Conservation (phyloP, 2,113 vertebrate species). For the Herpailurus yagouaroundi region DNA sequence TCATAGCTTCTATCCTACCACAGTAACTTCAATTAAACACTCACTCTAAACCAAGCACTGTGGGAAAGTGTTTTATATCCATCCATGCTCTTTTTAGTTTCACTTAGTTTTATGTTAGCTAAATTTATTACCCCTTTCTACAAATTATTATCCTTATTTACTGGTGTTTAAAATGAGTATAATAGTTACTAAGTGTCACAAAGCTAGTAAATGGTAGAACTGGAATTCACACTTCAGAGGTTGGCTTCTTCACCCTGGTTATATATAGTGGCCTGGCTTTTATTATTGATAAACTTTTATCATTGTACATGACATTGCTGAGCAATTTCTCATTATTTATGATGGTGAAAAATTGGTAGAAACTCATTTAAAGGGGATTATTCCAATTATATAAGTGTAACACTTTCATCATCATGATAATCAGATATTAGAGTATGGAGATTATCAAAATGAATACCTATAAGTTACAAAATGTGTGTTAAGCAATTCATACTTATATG, state of each 20-base stretch:
- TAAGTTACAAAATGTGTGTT: slow-evolving; percentile 74
- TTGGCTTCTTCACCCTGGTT: not conserved
- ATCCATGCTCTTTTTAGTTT: not conserved
- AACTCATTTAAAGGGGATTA: not conserved
- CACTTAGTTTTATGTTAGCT: not conserved
- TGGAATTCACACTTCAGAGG: not conserved
- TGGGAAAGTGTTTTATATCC: not conserved
- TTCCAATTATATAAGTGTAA: not conserved
- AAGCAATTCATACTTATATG: slow-evolving; percentile 67
- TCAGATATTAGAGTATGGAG: slow-evolving; percentile 11
- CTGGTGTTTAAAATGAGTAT: not conserved
- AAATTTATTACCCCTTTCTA: not conserved
- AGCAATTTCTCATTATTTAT: not conserved
- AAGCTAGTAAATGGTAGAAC: not conserved
- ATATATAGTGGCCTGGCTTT: not conserved
- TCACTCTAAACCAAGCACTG: not conserved
- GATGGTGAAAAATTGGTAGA: slow-evolving; percentile 8
- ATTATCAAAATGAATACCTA: slow-evolving; percentile 47
- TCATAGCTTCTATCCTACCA: not conserved
- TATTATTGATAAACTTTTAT: not conserved
- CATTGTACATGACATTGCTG: not conserved
- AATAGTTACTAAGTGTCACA: not conserved
- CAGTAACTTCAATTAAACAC: not conserved
- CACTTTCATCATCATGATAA: slow-evolving; percentile 9
- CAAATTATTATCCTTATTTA: not conserved